Conservation (phyloP, 2,888 invertebrate genomes). For the Zygothrica quintamaculata region DNA sequence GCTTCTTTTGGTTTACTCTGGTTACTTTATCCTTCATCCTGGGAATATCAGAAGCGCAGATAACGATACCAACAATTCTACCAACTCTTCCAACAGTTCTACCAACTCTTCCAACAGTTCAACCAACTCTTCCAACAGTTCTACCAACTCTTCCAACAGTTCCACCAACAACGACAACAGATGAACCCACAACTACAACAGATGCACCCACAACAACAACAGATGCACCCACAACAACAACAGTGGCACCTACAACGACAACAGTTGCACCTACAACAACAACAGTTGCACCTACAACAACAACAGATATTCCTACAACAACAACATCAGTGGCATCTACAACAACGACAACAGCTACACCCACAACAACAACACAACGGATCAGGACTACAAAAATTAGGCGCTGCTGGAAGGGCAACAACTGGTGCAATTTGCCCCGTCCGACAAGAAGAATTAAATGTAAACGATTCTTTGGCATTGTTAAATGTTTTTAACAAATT, state of each 20-base stretch:
- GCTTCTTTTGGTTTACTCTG: constrained; percentile 5
- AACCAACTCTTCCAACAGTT: too few species aligned
- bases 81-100: too few species aligned
- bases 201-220: not conserved
- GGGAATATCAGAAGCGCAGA: not conserved
- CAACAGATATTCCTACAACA: too few species aligned
- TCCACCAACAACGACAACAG: too few species aligned
- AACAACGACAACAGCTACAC: not conserved
- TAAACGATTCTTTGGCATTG: constrained; percentile 23
- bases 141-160: too few species aligned
- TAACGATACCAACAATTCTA: too few species aligned
- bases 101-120: too few species aligned
- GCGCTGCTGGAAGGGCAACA: constrained; percentile 37
- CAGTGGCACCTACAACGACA: not conserved
- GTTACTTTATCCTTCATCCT: constrained; percentile 7
- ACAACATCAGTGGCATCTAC: too few species aligned
- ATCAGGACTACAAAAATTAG: constrained; percentile 1
- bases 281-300: not conserved
- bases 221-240: not conserved
- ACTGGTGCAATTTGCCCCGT: constrained; percentile 32
- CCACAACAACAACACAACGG: constrained; percentile 1
- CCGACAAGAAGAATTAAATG: constrained; percentile 8
- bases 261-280: not conserved
- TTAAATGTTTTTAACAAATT: constrained; percentile 22
- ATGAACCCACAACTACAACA: too few species aligned